phyloP scores from a whole-genome alignment of 2,797 vertebrate genomes.

The Acrossocheilus wenchowensis region DNA sequence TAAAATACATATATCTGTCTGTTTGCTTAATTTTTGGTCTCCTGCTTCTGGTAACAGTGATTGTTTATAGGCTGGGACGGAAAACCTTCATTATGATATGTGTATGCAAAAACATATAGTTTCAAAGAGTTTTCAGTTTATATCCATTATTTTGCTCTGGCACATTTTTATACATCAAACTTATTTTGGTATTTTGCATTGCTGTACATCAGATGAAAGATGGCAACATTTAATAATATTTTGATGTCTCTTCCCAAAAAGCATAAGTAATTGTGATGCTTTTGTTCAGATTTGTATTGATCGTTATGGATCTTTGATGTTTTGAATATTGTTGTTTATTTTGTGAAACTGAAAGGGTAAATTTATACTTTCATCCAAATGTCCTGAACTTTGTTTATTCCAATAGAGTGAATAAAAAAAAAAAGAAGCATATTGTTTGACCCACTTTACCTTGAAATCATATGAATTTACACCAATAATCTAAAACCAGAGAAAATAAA shows the following conservation, averaged over 20 bases:
- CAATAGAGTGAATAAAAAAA: neutral
- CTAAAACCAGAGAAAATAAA: neutral
- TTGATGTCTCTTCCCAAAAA: neutral
- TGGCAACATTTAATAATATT: neutral
- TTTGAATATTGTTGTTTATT: neutral
- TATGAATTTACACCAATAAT: neutral
- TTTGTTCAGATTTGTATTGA: neutral
- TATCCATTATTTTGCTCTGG: neutral
- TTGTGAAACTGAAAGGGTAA: neutral
- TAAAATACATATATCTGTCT: conserved; percentile 34
- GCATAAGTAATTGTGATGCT: neutral
- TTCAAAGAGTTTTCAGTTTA: neutral
- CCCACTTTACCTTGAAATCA: neutral
- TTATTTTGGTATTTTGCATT: conserved; percentile 1
- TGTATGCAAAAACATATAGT: neutral
- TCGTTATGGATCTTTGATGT: neutral
- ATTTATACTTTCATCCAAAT: neutral
- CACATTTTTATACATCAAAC: neutral
- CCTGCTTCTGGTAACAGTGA: conserved; percentile 8
- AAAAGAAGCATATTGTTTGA: neutral
- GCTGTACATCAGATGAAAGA: neutral
- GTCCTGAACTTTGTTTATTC: neutral
- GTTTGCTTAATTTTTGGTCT: neutral
- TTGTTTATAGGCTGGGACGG: neutral
- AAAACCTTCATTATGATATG: neutral